Conservation (phyloP, 1,140 invertebrate genomes). For the Drosophila sturtevanti region DNA sequence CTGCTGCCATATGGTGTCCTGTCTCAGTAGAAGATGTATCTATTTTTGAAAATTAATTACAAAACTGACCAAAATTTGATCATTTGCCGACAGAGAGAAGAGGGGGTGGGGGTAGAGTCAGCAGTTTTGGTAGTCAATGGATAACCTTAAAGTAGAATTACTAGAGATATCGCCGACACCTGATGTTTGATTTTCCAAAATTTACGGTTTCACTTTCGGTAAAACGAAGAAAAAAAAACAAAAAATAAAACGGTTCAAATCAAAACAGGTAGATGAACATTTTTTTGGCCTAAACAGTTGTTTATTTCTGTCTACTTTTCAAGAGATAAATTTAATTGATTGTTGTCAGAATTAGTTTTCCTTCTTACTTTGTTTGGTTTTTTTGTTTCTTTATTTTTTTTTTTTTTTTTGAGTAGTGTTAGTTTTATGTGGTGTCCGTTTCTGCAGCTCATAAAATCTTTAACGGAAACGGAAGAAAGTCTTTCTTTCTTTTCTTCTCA, state of each 20-base stretch:
- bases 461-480: slow-evolving; percentile 75
- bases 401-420: slow-evolving; percentile 37
- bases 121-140: slow-evolving; percentile 26
- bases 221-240: too few relatives aligned
- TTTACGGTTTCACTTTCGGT: slow-evolving; percentile 78
- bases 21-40: slow-evolving; percentile 63
- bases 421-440: slow-evolving; percentile 72
- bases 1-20: slow-evolving; percentile 54
- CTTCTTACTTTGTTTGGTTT: slow-evolving; percentile 34
- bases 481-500: slow-evolving; percentile 55
- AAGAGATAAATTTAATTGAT: slow-evolving; percentile 68
- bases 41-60: slow-evolving; percentile 79
- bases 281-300: not conserved
- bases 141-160: slow-evolving; percentile 18
- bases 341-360: too few relatives aligned
- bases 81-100: slow-evolving; percentile 35
- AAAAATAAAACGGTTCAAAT: slow-evolving; percentile 41
- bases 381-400: slow-evolving; percentile 28
- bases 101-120: slow-evolving; percentile 7
- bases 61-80: slow-evolving; percentile 75
- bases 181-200: slow-evolving; percentile 74
- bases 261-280: slow-evolving; percentile 62
- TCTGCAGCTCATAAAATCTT: slow-evolving; percentile 25
- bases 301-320: not conserved
- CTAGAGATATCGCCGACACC: slow-evolving; percentile 49